Evolutionary conservation across 2,888 invertebrate species (phyloP), one percentile per base, ranked within the genome.

Genomic region (Orchestes rusci): DNA sequence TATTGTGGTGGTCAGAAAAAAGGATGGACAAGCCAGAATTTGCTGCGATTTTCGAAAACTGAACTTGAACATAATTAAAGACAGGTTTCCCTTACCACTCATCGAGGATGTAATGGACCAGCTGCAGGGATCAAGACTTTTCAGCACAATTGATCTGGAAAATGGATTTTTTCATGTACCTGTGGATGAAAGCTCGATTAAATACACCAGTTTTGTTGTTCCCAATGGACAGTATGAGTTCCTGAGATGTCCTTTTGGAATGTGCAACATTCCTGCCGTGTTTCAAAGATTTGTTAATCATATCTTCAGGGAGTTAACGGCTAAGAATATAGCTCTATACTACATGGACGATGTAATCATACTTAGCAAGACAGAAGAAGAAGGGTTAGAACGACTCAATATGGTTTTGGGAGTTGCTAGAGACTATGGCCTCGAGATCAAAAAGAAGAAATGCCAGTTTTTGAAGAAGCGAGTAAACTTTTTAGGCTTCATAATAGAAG

Each of bases 191-290:
- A 40, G 48, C 2, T 53, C 49, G 18, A 8, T 32, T 2, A 61
- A 62, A 51, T 66, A 64, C 39, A 66, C 66, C 1, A 46, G 67
- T 0, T 68, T 68, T 52, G 63, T 67, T 2, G 62, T 60, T 7
- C 63, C 52, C 3, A 54, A 56, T 49, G 63, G 64, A 15, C 67
- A 64, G 33, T 68, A 54, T 52, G 64, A 69, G 51, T 66, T 69
- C 47, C 35, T 58, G 12, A 59, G 52, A 50, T 58, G 59, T 30
- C 68, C 67, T 0, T 70, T 70, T 57, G 68, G 68, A 3, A 39
- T 68, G 3, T 63, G 59, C 54, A 23, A 42, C 15, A 18, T 19
- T 10, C 45, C 45, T 4, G 40, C 35, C 5, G 39, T 44, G 3
- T 44, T 39, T 12, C 39, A 39, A 13, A 10, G 23, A 3, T 44